These are phyloP conservation scores for Nettapus auritus DNA, from an alignment of 2,113 vertebrate genomes.

Conservation along the genomic window DNA sequence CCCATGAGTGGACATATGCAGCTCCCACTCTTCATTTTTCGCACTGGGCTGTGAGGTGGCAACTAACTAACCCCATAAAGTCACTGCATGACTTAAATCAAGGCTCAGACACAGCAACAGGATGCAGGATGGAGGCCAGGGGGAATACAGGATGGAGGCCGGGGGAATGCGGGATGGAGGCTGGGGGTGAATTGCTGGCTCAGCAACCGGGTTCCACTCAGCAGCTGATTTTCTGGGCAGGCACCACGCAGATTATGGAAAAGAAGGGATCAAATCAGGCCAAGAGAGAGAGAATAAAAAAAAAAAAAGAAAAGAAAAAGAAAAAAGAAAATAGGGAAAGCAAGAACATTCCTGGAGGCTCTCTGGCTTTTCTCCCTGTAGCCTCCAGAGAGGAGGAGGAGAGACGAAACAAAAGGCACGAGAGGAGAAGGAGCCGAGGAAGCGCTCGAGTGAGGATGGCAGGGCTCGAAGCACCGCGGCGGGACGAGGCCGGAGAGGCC, in stretches of 20 bases:
- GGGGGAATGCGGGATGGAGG: neutral
- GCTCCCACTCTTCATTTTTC: neutral
- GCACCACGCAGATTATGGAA: neutral
- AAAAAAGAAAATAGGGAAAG: neutral
- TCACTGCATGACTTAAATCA: neutral
- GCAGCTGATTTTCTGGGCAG: neutral
- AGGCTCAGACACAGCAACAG: neutral
- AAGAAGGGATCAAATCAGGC: conserved; percentile 40
- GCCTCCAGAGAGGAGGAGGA: conserved; percentile 16
- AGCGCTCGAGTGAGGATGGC: neutral
- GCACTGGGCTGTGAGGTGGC: neutral
- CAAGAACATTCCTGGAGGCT: conserved; percentile 63
- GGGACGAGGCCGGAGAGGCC: neutral
- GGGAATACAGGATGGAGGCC: too few relatives aligned
- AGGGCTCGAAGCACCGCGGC: neutral
- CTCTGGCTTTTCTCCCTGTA: conserved; percentile 43
- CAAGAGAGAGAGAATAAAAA: neutral
- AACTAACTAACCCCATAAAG: neutral
- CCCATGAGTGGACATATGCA: neutral
- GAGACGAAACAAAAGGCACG: conserved; percentile 58
- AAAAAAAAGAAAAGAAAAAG: neutral
- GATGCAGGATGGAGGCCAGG: neutral
- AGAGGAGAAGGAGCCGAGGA: neutral
- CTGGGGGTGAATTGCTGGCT: neutral
- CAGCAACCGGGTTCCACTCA: neutral